A percentile compares a stretch with the other conserved stretches of the same genome.
phyloP scores from a whole-genome alignment of 1,140 invertebrate genomes.

The Hestina assimilis region DNA sequence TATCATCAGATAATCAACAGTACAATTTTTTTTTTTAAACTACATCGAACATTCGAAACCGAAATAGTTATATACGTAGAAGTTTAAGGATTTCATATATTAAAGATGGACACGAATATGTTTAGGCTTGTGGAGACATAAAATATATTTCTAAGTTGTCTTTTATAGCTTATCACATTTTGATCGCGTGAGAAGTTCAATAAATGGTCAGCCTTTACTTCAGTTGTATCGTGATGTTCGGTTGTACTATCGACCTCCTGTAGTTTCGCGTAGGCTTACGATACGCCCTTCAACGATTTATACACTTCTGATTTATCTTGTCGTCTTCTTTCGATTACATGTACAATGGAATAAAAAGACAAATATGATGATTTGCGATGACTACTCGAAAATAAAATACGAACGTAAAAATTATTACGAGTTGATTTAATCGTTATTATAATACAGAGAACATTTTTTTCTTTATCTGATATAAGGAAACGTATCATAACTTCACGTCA shows the following conservation, averaged over 20 bases:
- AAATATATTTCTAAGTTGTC: no score
- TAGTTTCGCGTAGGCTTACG: slow-evolving; percentile 19
- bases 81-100: no score
- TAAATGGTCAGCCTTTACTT: not conserved
- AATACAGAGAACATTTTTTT: no score
- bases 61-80: no score
- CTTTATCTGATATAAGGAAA: no score
- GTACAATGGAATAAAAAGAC: slow-evolving; percentile 13
- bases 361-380: slow-evolving; percentile 4
- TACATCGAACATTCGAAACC: no score
- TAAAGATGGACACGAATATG: no score
- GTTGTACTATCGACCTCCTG: slow-evolving; percentile 19
- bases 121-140: no score
- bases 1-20: no score
- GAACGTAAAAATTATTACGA: not conserved
- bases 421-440: no score
- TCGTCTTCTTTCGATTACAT: slow-evolving; percentile 8
- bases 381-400: slow-evolving; percentile 1
- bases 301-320: slow-evolving; percentile 14
- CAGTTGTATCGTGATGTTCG: slow-evolving; percentile 4
- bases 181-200: not conserved
- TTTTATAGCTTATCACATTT: not conserved
- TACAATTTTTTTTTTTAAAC: no score
- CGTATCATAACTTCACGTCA: no score
- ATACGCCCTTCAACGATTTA: slow-evolving; percentile 21